A percentile compares a stretch with the other conserved stretches of the same genome.
These are phyloP conservation scores for Orchestes rusci DNA, from an alignment of 2,888 invertebrate species.

Conservation along the genomic window DNA sequence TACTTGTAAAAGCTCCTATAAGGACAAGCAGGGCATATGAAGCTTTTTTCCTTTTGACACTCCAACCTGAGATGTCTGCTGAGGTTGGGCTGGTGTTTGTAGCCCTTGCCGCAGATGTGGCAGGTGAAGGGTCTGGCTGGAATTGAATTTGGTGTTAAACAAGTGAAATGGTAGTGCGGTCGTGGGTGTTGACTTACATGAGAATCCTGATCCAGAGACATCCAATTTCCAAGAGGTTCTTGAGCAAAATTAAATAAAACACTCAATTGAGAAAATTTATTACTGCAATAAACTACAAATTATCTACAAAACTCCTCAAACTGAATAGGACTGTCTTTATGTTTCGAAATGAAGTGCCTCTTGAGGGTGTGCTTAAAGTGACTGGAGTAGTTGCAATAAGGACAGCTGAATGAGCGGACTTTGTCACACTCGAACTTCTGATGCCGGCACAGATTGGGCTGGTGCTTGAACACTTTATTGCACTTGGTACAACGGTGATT, in stretches of 20 bases:
- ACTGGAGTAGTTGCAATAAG: conserved; percentile 54
- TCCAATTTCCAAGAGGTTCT: too few relatives aligned
- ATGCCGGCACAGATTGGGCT: conserved; percentile 62
- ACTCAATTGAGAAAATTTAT: too few relatives aligned
- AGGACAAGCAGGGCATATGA: conserved; percentile 14
- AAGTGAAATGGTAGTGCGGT: too few relatives aligned
- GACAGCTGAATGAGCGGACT: conserved; percentile 55
- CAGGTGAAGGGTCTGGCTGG: conserved; percentile 9
- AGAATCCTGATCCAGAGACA: too few relatives aligned
- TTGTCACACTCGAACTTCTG: conserved; percentile 63
- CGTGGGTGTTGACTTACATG: too few relatives aligned
- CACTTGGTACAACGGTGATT: conserved; percentile 59
- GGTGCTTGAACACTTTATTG: conserved; percentile 67
- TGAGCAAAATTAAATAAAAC: too few relatives aligned
- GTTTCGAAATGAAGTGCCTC: conserved; percentile 21
- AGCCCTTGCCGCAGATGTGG: conserved; percentile 26
- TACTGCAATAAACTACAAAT: too few relatives aligned
- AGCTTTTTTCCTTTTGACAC: conserved; percentile 10
- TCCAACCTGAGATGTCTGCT: conserved; percentile 30
- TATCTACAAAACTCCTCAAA: too few relatives aligned
- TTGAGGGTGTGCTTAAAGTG: conserved; percentile 37
- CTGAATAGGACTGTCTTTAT: too few relatives aligned
- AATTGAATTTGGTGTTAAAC: too few relatives aligned
- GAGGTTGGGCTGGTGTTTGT: conserved; percentile 28
- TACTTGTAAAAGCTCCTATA: conserved; percentile 16